A percentile compares a stretch with the other conserved stretches of the same genome.
Conservation (phyloP, 2,797 vertebrate species). For the Pampus argenteus region DNA sequence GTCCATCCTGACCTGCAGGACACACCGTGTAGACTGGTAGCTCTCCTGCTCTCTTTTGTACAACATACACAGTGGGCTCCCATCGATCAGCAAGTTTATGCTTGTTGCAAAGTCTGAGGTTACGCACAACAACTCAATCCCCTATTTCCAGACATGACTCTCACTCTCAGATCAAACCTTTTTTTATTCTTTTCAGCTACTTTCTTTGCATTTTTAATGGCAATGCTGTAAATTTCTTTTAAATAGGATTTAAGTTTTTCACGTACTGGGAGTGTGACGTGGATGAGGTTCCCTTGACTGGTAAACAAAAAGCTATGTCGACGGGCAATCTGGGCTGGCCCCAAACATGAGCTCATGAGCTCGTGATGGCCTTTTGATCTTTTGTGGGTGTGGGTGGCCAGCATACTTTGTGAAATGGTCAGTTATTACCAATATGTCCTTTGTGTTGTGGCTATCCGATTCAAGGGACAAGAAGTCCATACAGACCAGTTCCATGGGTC, state of each 20-base stretch:
- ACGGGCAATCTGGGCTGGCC: not conserved
- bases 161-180: constrained; percentile 8
- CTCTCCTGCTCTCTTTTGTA: too few relatives aligned
- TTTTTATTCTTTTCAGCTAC: not conserved
- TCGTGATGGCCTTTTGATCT: not conserved
- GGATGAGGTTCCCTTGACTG: not conserved
- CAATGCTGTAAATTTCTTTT: not conserved
- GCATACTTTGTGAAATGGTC: too few relatives aligned
- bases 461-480: too few relatives aligned
- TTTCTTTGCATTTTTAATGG: not conserved
- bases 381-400: too few relatives aligned
- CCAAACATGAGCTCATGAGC: not conserved
- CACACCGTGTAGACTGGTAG: too few relatives aligned
- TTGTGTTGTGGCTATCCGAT: too few relatives aligned
- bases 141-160: not conserved
- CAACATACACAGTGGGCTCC: not conserved
- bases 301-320: constrained; percentile 1
- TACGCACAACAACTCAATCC: constrained; percentile 18
- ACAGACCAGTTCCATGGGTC: too few relatives aligned
- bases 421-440: too few relatives aligned
- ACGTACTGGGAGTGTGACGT: not conserved
- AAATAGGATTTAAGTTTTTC: not conserved
- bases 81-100: constrained; percentile 21
- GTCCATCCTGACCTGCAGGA: too few relatives aligned
- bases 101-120: constrained; percentile 1